Evolutionary conservation across 2,797 vertebrate genomes (phyloP).

Genomic region (Fringilla coelebs): DNA sequence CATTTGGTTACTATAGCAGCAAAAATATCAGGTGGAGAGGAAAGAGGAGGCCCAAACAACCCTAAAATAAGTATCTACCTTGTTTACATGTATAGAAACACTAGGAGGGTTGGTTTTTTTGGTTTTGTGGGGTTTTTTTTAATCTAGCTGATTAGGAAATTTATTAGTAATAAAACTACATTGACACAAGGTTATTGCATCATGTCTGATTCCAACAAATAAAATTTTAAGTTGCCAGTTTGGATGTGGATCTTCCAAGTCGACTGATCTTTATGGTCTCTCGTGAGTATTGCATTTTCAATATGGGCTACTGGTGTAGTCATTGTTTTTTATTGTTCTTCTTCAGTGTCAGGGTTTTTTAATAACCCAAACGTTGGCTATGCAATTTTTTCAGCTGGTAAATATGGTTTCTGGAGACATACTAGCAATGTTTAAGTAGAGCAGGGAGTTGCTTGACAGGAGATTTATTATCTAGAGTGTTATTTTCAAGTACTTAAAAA

Average conservation of each 20-base stretch:
- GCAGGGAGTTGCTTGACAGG: background rate
- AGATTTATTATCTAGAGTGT: background rate
- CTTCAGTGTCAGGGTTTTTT: background rate
- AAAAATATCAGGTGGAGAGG: slow-evolving; percentile 39
- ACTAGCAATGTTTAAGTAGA: background rate
- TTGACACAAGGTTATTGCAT: background rate
- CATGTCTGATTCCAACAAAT: background rate
- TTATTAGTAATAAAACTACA: background rate
- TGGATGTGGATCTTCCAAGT: background rate
- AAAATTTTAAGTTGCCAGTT: background rate
- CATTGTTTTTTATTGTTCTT: background rate
- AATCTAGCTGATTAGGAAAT: background rate
- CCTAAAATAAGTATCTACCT: slow-evolving; percentile 44
- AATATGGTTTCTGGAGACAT: background rate
- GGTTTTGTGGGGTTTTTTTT: background rate
- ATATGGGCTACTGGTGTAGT: background rate
- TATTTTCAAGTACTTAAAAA: background rate
- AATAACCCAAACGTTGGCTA: background rate
- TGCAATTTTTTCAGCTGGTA: background rate
- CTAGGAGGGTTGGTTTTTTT: background rate
- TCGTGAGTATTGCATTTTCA: background rate
- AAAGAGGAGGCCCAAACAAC: background rate
- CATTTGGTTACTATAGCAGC: slow-evolving; percentile 81
- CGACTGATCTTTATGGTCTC: background rate
- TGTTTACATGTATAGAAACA: slow-evolving; percentile 25